Percentiles rank a stretch among this genome's conserved stretches.
Conservation (phyloP, 2,113 vertebrate species). For the Gadus macrocephalus region DNA sequence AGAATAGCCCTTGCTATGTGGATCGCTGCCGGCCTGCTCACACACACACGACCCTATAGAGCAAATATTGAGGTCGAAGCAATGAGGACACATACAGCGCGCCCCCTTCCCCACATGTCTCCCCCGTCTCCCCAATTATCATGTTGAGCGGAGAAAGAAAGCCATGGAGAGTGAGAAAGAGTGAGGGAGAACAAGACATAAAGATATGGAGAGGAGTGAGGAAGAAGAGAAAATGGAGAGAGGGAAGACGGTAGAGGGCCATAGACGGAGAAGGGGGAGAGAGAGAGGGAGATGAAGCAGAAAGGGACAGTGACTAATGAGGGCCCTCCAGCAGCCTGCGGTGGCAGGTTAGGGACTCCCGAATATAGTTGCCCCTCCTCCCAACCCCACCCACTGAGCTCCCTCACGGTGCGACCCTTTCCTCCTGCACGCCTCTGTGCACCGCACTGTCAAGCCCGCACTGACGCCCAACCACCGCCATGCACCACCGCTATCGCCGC, state of each 20-base stretch:
- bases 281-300: neutral
- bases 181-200: too few relatives aligned
- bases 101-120: too few relatives aligned
- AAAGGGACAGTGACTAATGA: neutral
- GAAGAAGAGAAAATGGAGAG: neutral
- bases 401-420: too few relatives aligned
- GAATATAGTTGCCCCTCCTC: too few relatives aligned
- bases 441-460: too few relatives aligned
- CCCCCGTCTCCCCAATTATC: too few relatives aligned
- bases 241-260: neutral
- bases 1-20: neutral
- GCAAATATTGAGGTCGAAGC: conserved; percentile 10
- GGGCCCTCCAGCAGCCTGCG: neutral
- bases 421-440: too few relatives aligned
- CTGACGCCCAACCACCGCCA: too few relatives aligned
- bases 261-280: neutral
- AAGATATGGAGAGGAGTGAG: neutral
- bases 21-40: neutral
- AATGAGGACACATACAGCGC: neutral
- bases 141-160: neutral
- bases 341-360: neutral
- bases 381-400: neutral
- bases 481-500: too few relatives aligned
- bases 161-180: neutral
- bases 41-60: neutral